These are phyloP conservation scores for Ctena decussata DNA, from an alignment of 2,888 invertebrate genomes.

Conservation along the genomic window DNA sequence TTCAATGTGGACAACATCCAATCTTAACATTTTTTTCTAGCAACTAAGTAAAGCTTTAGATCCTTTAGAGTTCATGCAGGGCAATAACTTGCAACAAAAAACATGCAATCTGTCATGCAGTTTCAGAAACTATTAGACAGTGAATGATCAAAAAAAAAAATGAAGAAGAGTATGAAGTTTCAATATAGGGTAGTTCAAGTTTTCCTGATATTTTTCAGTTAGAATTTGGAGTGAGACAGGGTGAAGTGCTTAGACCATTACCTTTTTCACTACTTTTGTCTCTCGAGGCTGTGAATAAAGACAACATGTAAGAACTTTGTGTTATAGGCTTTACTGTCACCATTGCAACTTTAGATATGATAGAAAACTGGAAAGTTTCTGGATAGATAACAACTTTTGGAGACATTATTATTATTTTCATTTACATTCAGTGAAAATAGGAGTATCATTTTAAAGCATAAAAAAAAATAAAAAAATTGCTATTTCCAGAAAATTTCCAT, in stretches of 20 bases:
- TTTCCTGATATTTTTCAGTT: neutral
- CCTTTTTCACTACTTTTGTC: neutral
- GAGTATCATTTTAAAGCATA: too few relatives aligned
- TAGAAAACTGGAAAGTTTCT: too few relatives aligned
- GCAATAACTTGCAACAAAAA: neutral
- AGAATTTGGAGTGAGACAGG: constrained; percentile 15
- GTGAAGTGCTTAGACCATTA: constrained; percentile 19
- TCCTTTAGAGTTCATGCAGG: neutral
- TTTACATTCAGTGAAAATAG: too few relatives aligned
- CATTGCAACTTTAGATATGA: too few relatives aligned
- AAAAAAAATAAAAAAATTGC: too few relatives aligned
- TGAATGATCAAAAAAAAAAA: neutral
- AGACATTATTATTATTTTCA: too few relatives aligned
- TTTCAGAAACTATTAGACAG: neutral
- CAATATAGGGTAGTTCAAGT: too few relatives aligned
- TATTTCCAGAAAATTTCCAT: too few relatives aligned
- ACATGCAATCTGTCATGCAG: neutral
- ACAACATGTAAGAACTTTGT: too few relatives aligned
- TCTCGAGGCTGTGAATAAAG: constrained; percentile 6
- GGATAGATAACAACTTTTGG: too few relatives aligned
- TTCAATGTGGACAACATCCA: too few relatives aligned
- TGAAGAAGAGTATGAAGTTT: neutral
- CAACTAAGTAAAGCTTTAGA: neutral
- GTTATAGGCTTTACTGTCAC: too few relatives aligned
- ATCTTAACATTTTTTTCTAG: neutral